These are phyloP conservation scores for Dysidea cf. avara DNA, from an alignment of 37 sponge, comb jelly and placozoan species.

Conservation along the genomic window DNA sequence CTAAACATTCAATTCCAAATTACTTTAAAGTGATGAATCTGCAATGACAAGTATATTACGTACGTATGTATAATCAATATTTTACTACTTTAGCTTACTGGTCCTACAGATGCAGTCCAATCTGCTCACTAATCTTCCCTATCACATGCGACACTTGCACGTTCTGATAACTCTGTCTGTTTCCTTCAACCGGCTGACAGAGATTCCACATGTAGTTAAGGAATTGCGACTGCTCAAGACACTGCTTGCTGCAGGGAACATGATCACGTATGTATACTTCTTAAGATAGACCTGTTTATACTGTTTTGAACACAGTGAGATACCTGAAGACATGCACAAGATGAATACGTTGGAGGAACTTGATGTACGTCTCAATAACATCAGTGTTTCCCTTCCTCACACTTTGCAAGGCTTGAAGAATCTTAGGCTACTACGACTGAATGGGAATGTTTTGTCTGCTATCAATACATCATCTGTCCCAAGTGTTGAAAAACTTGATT, in stretches of 20 bases:
- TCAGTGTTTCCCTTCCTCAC: constrained; percentile 30
- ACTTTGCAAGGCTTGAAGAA: constrained; percentile 23
- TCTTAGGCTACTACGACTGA: constrained; percentile 53
- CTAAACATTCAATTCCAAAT: too few species aligned
- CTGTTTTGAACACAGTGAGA: constrained; percentile 28
- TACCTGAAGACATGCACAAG: constrained; percentile 61
- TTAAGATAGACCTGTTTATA: too few species aligned
- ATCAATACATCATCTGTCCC: constrained; percentile 22
- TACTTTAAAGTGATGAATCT: too few species aligned
- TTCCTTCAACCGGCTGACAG: constrained; percentile 75
- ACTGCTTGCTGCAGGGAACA: constrained; percentile 69
- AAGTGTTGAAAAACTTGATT: constrained; percentile 33
- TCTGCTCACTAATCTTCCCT: constrained; percentile 59
- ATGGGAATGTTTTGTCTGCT: constrained; percentile 38
- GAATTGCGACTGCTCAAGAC: constrained; percentile 51
- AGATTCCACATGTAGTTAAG: constrained; percentile 48
- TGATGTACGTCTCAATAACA: constrained; percentile 68
- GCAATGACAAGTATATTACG: too few species aligned
- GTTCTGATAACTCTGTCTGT: constrained; percentile 58
- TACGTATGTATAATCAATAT: too few species aligned
- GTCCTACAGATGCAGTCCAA: constrained; percentile 82
- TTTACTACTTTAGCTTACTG: constrained; percentile 35
- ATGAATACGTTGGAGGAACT: constrained; percentile 60
- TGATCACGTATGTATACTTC: constrained; percentile 45
- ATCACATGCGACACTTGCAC: constrained; percentile 44